Percentiles rank a stretch among this genome's conserved stretches.
Evolutionary conservation across 2,888 invertebrate species (phyloP).

Genomic region (Oscheius sp.): DNA sequence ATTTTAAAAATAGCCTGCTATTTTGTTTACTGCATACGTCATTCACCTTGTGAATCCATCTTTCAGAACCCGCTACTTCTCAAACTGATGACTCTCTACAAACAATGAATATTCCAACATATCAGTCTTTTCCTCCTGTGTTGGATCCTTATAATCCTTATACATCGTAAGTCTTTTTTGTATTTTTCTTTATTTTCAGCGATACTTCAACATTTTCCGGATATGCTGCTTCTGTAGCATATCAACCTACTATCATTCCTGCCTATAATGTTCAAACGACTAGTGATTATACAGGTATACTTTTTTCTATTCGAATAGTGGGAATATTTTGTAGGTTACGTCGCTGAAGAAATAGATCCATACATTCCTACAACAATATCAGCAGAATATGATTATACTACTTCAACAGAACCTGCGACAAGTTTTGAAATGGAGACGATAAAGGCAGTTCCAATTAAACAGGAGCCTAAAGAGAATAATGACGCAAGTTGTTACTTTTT

Average conservation of each 20-base stretch:
- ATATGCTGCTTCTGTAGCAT: constrained; percentile 1
- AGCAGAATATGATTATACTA: no score
- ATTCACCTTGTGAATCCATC: no score
- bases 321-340: neutral
- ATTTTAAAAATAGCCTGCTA: no score
- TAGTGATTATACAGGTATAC: neutral
- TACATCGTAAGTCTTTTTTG: neutral
- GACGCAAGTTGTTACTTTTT: no score
- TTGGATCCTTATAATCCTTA: constrained; percentile 12
- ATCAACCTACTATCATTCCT: neutral
- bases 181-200: neutral
- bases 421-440: neutral
- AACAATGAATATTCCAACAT: no score
- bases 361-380: no score
- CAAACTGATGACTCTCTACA: no score
- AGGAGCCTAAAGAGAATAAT: neutral
- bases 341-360: neutral
- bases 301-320: neutral
- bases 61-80: neutral
- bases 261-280: neutral
- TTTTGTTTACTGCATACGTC: no score
- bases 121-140: neutral
- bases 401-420: no score
- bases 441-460: neutral
- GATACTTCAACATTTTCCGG: constrained; percentile 1